A percentile compares a stretch with the other conserved stretches of the same genome.
Evolutionary conservation across 2,888 invertebrate genomes (phyloP).

Genomic region (Rhagonycha lutea): DNA sequence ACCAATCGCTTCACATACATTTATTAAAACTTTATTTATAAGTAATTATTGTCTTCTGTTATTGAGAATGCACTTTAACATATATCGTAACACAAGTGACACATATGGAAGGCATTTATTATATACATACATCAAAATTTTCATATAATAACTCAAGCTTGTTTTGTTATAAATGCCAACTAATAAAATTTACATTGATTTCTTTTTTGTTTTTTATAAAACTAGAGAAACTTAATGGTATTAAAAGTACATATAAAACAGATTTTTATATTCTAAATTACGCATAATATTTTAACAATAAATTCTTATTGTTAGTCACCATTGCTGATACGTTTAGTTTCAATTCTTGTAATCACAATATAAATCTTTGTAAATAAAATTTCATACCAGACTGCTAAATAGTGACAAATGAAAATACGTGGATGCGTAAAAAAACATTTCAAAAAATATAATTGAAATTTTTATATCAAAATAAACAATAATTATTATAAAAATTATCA

Average conservation of each 20-base stretch:
- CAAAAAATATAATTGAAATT: constrained; percentile 8
- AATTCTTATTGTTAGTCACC: constrained; percentile 53
- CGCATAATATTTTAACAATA: constrained; percentile 26
- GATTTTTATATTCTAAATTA: constrained; percentile 26
- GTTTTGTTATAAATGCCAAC: constrained; percentile 23
- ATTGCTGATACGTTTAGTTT: constrained; percentile 57
- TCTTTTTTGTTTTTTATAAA: constrained; percentile 20
- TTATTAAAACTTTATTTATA: constrained; percentile 42
- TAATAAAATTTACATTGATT: constrained; percentile 21
- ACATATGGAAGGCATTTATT: constrained; percentile 43
- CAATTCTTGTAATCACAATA: constrained; percentile 54
- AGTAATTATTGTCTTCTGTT: constrained; percentile 58
- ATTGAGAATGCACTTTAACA: constrained; percentile 57
- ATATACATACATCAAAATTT: constrained; percentile 23
- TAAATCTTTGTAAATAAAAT: constrained; percentile 6
- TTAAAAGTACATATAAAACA: constrained; percentile 44
- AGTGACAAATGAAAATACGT: neutral
- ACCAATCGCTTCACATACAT: constrained; percentile 37
- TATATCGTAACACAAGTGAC: constrained; percentile 46
- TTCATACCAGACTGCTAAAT: neutral
- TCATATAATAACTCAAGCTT: constrained; percentile 11
- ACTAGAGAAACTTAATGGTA: constrained; percentile 30
- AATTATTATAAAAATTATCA: constrained; percentile 23
- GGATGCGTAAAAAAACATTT: neutral
- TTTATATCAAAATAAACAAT: constrained; percentile 11